phyloP scores from a whole-genome alignment of 2,797 vertebrate species.

The Bradypodion ventrale region DNA sequence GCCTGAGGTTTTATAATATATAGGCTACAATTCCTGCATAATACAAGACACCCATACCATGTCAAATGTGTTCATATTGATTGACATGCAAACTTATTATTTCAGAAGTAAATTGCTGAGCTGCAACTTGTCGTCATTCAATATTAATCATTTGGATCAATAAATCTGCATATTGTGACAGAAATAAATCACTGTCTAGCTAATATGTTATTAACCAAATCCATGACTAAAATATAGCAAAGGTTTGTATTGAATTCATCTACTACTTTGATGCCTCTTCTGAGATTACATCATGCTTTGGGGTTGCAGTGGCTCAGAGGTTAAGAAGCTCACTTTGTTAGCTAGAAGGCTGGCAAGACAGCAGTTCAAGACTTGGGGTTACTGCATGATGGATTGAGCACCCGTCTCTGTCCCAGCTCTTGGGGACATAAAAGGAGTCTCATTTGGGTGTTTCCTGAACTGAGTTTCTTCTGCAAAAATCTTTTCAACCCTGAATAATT shows the following conservation, averaged over 20 bases:
- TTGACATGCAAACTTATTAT: slow-evolving; percentile 51
- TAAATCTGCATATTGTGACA: slow-evolving; percentile 51
- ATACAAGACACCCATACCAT: fast-evolving
- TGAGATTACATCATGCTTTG: slow-evolving; percentile 8
- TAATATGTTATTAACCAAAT: slow-evolving; percentile 29
- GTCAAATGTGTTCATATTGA: slow-evolving; percentile 14
- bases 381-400: no score
- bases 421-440: no score
- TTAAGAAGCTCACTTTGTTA: no score
- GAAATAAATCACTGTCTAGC: slow-evolving; percentile 47
- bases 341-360: no score
- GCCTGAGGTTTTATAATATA: no score
- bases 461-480: no score
- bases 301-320: background rate
- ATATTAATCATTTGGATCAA: slow-evolving; percentile 47
- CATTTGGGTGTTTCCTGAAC: no score
- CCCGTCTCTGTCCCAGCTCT: no score
- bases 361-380: no score
- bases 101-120: slow-evolving; percentile 50
- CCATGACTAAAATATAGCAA: slow-evolving; percentile 32
- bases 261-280: background rate
- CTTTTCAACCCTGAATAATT: no score
- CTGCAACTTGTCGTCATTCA: slow-evolving; percentile 58
- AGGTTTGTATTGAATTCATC: slow-evolving; percentile 18
- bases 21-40: background rate